Conservation (phyloP, 2,113 vertebrate genomes). For the Pagrus major region DNA sequence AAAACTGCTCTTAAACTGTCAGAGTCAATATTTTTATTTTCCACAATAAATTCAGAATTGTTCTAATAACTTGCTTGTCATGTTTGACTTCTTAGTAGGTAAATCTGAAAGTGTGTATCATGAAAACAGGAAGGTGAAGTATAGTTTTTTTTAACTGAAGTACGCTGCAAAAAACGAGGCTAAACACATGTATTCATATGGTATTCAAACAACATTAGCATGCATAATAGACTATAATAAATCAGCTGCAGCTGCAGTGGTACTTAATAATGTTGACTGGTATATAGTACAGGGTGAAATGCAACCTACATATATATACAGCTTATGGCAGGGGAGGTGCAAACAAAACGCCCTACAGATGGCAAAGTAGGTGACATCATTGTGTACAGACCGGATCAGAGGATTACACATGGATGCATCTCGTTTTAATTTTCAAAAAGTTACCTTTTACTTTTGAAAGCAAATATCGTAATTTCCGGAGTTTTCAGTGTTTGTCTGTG, state of each 20-base stretch:
- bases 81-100: not conserved
- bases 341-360: slow-evolving; percentile 1
- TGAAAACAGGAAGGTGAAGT: not conserved
- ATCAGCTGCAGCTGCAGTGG: not conserved
- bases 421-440: not conserved
- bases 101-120: not conserved
- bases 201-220: not conserved
- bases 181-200: too few relatives aligned
- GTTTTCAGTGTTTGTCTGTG: not conserved
- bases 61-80: too few relatives aligned
- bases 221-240: not conserved
- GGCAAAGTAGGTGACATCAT: slow-evolving; percentile 31
- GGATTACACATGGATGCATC: slow-evolving; percentile 9
- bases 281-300: not conserved
- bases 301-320: not conserved
- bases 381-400: not conserved
- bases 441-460: slow-evolving; percentile 45
- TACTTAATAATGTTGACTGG: not conserved
- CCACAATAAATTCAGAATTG: not conserved
- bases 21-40: too few relatives aligned
- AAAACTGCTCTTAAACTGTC: too few relatives aligned
- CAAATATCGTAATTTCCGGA: not conserved
- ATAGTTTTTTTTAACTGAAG: not conserved
- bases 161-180: not conserved
- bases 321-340: not conserved